A percentile compares a stretch with the other conserved stretches of the same genome.
Evolutionary conservation across 92 coral and sea anemone genomes (phyloP).

Genomic region (Actinernus sp.): DNA sequence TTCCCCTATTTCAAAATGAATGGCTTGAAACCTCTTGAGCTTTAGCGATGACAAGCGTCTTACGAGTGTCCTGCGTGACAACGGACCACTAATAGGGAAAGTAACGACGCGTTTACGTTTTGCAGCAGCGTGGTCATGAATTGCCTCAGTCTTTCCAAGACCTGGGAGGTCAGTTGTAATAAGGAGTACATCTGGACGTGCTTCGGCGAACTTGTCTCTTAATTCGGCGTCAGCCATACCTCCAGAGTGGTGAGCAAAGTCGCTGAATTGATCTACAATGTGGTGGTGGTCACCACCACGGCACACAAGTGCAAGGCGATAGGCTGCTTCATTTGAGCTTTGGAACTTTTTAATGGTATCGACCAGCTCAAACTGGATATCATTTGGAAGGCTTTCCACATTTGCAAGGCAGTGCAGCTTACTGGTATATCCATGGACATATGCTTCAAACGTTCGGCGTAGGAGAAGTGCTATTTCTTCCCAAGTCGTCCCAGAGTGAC

Average conservation of each 20-base stretch:
- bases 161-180: slow-evolving; percentile 93
- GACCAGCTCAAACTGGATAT: slow-evolving; percentile 87
- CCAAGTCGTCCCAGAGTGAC: slow-evolving; percentile 88
- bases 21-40: slow-evolving; percentile 55
- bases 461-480: slow-evolving; percentile 89
- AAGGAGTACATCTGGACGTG: slow-evolving; percentile 76
- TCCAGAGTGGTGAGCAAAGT: slow-evolving; percentile 70
- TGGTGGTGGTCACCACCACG: slow-evolving; percentile 95
- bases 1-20: slow-evolving; percentile 91
- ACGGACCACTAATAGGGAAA: slow-evolving; percentile 92
- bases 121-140: slow-evolving; percentile 62
- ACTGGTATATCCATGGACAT: slow-evolving; percentile 34
- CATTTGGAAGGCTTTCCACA: slow-evolving; percentile 89
- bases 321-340: slow-evolving; percentile 31
- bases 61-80: slow-evolving; percentile 67
- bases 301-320: slow-evolving; percentile 81
- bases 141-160: slow-evolving; percentile 87
- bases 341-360: slow-evolving; percentile 58
- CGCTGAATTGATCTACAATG: slow-evolving; percentile 84
- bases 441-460: slow-evolving; percentile 80
- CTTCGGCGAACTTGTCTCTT: slow-evolving; percentile 31
- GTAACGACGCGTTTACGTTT: slow-evolving; percentile 56
- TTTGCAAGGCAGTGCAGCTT: slow-evolving; percentile 89
- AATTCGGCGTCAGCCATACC: slow-evolving; percentile 89
- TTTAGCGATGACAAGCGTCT: slow-evolving; percentile 55